Percentiles rank a stretch among this genome's conserved stretches.
Evolutionary conservation across 2,888 invertebrate genomes (phyloP).

Genomic region (Oegoconia quadripuncta): DNA sequence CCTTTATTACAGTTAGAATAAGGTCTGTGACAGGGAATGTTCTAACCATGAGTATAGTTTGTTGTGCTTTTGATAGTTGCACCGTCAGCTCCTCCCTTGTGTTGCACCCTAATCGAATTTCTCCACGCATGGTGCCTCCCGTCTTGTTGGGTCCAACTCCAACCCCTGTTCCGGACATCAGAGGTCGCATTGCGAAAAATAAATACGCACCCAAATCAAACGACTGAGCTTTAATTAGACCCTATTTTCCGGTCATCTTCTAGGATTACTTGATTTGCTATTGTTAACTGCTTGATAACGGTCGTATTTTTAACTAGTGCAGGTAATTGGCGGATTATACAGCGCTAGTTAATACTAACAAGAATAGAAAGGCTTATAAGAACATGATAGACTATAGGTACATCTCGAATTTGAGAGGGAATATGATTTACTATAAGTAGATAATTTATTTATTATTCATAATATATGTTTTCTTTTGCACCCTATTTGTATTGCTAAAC

Average conservation of each 20-base stretch:
- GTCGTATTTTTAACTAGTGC: neutral
- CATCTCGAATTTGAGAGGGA: too few species aligned
- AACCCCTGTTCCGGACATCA: constrained; percentile 66
- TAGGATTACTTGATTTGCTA: constrained; percentile 65
- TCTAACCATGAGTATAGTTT: constrained; percentile 28
- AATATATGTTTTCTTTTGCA: too few species aligned
- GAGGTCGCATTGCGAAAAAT: constrained; percentile 69
- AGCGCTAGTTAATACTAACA: neutral
- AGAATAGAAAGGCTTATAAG: neutral
- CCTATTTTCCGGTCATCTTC: constrained; percentile 55
- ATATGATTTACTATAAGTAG: too few species aligned
- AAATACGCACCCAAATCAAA: constrained; percentile 70
- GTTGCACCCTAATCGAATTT: constrained; percentile 77
- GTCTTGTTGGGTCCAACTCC: constrained; percentile 65
- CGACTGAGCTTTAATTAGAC: constrained; percentile 68
- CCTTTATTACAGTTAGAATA: constrained; percentile 18
- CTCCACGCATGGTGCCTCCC: constrained; percentile 69
- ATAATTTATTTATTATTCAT: too few species aligned
- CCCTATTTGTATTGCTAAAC: too few species aligned
- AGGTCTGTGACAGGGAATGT: neutral
- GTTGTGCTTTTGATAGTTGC: constrained; percentile 45
- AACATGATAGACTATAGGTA: too few species aligned
- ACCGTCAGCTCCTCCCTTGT: constrained; percentile 67
- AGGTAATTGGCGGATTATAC: neutral
- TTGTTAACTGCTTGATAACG: constrained; percentile 39